phyloP scores from a whole-genome alignment of 2,888 invertebrate species.

The Agriopis marginaria region DNA sequence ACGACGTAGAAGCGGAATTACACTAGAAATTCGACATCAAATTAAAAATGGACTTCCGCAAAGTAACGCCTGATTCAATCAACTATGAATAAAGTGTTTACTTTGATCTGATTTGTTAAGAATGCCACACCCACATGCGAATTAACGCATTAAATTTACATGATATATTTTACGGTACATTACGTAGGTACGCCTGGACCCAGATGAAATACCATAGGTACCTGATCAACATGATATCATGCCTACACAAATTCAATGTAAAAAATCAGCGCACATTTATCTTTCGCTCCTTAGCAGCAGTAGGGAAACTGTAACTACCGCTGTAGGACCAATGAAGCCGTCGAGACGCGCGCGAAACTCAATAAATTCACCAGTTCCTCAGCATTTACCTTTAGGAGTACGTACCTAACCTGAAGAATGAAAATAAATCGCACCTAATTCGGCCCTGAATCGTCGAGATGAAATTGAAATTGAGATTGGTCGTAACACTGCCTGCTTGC shows the following conservation, averaged over 20 bases:
- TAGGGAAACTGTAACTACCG: slow-evolving; percentile 2
- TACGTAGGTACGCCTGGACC: too few relatives aligned
- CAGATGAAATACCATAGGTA: neutral
- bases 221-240: neutral
- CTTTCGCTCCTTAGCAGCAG: neutral
- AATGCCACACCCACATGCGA: too few relatives aligned
- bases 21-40: too few relatives aligned
- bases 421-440: slow-evolving; percentile 73
- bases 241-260: neutral
- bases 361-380: slow-evolving; percentile 60
- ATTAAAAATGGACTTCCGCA: too few relatives aligned
- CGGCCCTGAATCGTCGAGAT: slow-evolving; percentile 65
- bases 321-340: slow-evolving; percentile 50
- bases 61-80: too few relatives aligned
- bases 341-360: slow-evolving; percentile 57
- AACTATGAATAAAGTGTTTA: too few relatives aligned
- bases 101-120: too few relatives aligned
- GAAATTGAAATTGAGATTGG: slow-evolving; percentile 73
- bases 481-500: slow-evolving; percentile 45
- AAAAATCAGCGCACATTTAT: neutral
- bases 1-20: too few relatives aligned
- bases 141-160: too few relatives aligned
- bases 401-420: slow-evolving; percentile 62
- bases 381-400: slow-evolving; percentile 60
- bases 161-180: too few relatives aligned